Evolutionary conservation across 2,797 vertebrate genomes (phyloP), one percentile per base, ranked within the genome.

Genomic region (Loris lydekkerianus): DNA sequence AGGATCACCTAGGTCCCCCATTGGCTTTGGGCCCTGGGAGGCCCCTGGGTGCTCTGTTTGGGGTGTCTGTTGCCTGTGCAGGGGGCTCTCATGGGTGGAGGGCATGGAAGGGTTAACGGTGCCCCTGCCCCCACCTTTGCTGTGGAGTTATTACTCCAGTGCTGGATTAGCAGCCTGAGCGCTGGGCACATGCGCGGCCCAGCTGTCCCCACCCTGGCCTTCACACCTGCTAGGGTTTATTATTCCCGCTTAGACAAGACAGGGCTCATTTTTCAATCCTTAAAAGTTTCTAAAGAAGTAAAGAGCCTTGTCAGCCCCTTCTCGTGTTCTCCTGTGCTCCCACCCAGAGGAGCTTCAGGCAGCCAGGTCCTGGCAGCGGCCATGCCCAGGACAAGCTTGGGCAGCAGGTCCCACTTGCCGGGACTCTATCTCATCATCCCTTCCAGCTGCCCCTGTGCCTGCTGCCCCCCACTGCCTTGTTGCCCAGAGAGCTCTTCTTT

Each of bases 181-280:
- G 98, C 96, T 97, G 98, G 98, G 97, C 98, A 96, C 97, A 98
- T 98, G 98, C 96, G 86, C 94, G 75, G 98, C 98, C 98, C 98
- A 98, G 98, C 98, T 99, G 98, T 97, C 98, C 98, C 97, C 93
- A 95, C 98, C 98, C 65, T 53, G 95, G 93, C 95, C 97, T 98
- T 98, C 98, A 98, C 99, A 99, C 99, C 99, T 99, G 99, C 98
- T 98, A 98, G 96, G 95, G 98, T 98, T 99, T 99, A 98, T 99
- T 99, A 98, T 98, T 98, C 97, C 98, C 81, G 90, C 95, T 84
- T 88, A 96, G 97, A 98, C 98, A 98, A 97, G 98, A 98, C 97
- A 86, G 82, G 91, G 93, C 97, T 98, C 97, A 95, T 97, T 98
- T 98, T 98, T 98, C 98, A 98, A 92, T 95, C 97, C 98, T 98